Evolutionary conservation across 1,140 invertebrate species (phyloP).

Genomic region (Eueides isabella): DNA sequence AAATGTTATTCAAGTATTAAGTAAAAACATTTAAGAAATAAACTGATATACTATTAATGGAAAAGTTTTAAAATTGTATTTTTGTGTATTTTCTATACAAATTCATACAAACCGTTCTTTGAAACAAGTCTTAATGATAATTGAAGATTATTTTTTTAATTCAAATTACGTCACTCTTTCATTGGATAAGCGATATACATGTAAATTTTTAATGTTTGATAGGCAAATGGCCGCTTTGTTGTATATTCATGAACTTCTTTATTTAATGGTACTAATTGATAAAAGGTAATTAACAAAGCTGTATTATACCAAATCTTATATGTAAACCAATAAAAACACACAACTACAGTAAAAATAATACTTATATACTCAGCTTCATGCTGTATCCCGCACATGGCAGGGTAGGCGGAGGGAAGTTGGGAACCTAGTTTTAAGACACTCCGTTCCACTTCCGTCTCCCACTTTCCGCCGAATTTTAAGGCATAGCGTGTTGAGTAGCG

Average conservation of each 20-base stretch:
- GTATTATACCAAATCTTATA: too few species aligned
- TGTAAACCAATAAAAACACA: too few species aligned
- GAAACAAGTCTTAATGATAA: background rate
- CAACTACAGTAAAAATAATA: too few species aligned
- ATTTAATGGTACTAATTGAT: background rate
- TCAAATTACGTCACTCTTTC: background rate
- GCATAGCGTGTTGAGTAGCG: too few species aligned
- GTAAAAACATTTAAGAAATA: too few species aligned
- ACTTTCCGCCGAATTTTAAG: too few species aligned
- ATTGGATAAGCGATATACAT: background rate
- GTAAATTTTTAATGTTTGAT: background rate
- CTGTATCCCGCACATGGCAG: too few species aligned
- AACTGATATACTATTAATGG: too few species aligned
- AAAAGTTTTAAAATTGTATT: background rate
- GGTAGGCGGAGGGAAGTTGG: too few species aligned
- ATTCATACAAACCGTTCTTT: background rate
- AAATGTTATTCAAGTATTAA: background rate
- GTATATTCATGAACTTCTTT: background rate
- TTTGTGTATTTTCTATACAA: background rate
- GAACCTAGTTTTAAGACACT: too few species aligned
- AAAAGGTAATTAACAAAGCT: background rate
- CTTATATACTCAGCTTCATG: too few species aligned
- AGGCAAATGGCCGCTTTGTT: background rate
- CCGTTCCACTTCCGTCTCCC: too few species aligned
- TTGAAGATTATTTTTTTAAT: background rate